These are phyloP conservation scores for Siderastrea siderea DNA, from an alignment of 92 coral and sea anemone species.

Conservation along the genomic window DNA sequence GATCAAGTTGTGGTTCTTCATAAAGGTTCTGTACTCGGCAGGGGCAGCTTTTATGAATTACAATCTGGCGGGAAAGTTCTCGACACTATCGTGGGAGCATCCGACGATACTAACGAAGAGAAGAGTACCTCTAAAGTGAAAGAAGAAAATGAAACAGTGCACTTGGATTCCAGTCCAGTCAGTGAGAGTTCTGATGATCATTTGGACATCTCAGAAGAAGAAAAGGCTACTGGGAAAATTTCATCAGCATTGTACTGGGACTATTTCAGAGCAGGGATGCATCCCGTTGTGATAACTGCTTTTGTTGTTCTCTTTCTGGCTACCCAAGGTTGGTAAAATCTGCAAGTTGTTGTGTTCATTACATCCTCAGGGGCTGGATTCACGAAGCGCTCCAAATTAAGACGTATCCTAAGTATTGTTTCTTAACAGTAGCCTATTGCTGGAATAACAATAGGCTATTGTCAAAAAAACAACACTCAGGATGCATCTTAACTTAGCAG, in stretches of 20 bases:
- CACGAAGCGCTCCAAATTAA: too few relatives aligned
- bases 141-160: neutral
- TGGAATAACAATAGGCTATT: too few relatives aligned
- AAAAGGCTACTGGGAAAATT: conserved; percentile 30
- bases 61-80: neutral
- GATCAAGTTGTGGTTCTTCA: conserved; percentile 25
- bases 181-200: neutral
- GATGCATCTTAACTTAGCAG: too few relatives aligned
- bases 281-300: conserved; percentile 5
- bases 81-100: neutral
- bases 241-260: conserved; percentile 45
- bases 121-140: neutral
- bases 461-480: too few relatives aligned
- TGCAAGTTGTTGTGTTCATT: too few relatives aligned
- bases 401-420: too few relatives aligned
- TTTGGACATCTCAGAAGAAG: conserved; percentile 46
- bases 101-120: neutral
- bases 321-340: conserved; percentile 37
- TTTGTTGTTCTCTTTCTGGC: conserved; percentile 19
- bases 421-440: too few relatives aligned
- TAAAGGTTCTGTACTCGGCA: conserved; percentile 4
- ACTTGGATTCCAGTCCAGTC: neutral
- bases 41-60: neutral
- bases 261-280: conserved; percentile 54
- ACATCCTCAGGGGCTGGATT: neutral